Conservation (phyloP, 2,888 invertebrate species). For the Plebejus argus region DNA sequence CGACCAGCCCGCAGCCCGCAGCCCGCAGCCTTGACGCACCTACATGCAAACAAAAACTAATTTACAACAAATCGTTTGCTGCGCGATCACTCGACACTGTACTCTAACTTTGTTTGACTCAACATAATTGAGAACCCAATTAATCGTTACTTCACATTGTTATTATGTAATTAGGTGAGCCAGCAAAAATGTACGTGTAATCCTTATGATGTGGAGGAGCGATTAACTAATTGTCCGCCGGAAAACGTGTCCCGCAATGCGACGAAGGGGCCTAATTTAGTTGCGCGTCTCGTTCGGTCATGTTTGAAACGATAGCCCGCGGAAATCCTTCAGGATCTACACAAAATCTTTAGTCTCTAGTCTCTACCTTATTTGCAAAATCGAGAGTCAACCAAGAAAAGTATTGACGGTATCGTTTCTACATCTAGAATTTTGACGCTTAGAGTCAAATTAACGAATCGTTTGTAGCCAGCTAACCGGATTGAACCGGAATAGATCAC, state of each 20-base stretch:
- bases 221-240: not conserved
- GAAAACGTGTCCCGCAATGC: not conserved
- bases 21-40: slow-evolving; percentile 22
- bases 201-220: not conserved
- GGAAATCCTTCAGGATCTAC: not conserved
- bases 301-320: not conserved
- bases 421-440: not conserved
- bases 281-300: not conserved
- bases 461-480: not conserved
- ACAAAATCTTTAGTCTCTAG: not conserved
- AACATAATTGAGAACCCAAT: not conserved
- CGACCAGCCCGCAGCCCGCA: slow-evolving; percentile 1
- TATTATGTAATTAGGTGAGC: not conserved
- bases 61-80: slow-evolving; percentile 4
- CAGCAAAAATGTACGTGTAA: not conserved
- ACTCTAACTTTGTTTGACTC: not conserved
- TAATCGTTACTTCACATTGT: not conserved
- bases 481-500: slow-evolving; percentile 2
- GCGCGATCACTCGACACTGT: not conserved
- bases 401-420: not conserved
- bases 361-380: not conserved
- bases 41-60: slow-evolving; percentile 13
- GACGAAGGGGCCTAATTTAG: not conserved
- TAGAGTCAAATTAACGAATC: not conserved
- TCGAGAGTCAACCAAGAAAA: not conserved